Conservation (phyloP, 2,797 vertebrate species). For the Distichodus sexfasciatus region DNA sequence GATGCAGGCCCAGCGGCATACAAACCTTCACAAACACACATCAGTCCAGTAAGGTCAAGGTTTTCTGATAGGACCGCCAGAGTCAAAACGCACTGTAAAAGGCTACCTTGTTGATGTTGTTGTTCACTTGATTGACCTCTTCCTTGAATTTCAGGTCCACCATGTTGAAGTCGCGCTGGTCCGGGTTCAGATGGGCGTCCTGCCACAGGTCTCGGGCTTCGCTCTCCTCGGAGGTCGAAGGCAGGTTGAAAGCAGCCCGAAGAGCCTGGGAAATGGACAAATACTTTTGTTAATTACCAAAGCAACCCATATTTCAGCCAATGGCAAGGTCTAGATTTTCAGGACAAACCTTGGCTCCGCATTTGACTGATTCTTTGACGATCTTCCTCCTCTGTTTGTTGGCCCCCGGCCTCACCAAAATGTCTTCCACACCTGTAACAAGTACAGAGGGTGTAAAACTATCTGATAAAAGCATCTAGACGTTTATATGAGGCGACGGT, state of each 20-base stretch:
- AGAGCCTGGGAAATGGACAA: constrained; percentile 74
- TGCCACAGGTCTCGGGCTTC: constrained; percentile 86
- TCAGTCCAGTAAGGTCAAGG: too few species aligned
- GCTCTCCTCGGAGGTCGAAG: constrained; percentile 64
- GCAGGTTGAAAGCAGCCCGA: constrained; percentile 84
- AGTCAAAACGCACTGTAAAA: too few species aligned
- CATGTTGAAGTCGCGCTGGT: constrained; percentile 92
- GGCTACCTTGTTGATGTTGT: constrained; percentile 94
- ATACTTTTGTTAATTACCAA: not conserved
- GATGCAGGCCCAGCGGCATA: constrained; percentile 92
- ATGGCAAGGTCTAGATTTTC: too few species aligned
- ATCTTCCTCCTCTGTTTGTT: constrained; percentile 79
- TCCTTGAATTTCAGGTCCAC: constrained; percentile 97
- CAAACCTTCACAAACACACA: constrained; percentile 76
- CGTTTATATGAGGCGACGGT: not conserved
- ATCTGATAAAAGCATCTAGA: not conserved
- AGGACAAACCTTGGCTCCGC: constrained; percentile 79
- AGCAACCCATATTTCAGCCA: not conserved
- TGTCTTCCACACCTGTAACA: constrained; percentile 91
- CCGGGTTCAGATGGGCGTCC: constrained; percentile 89
- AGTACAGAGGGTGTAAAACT: not conserved
- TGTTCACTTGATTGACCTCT: constrained; percentile 90
- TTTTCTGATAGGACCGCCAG: too few species aligned
- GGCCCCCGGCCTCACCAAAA: constrained; percentile 86
- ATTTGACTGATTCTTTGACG: constrained; percentile 76